A percentile compares a stretch with the other conserved stretches of the same genome.
Conservation (phyloP, 2,888 invertebrate genomes). For the Amphipyra tragopoginis region DNA sequence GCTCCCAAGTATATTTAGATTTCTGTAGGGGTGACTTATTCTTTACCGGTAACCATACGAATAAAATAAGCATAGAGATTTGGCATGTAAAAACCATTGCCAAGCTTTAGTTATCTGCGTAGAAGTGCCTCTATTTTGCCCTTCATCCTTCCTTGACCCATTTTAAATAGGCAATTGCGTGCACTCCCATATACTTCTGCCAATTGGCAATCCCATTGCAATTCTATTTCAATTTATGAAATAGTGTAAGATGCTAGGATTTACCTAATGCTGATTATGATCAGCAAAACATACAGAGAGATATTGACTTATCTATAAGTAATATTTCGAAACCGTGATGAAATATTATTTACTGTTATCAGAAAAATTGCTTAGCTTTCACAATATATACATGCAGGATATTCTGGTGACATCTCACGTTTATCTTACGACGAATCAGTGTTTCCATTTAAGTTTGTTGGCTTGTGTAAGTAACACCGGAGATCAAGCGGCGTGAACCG, state of each 20-base stretch:
- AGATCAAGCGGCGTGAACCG: conserved; percentile 62
- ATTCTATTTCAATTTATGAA: conserved; percentile 2
- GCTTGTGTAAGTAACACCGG: conserved; percentile 68
- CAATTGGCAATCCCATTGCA: conserved; percentile 4
- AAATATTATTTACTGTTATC: conserved; percentile 50
- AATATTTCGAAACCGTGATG: conserved; percentile 24
- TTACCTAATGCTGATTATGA: no score
- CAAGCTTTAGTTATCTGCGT: not conserved
- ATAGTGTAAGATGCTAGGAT: no score
- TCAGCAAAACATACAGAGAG: not conserved
- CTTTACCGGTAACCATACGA: no score
- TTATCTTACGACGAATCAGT: conserved; percentile 71
- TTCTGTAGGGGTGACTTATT: no score
- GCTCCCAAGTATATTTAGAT: no score
- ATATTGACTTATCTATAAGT: conserved; percentile 25
- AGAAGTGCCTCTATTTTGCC: not conserved
- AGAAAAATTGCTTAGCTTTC: conserved; percentile 18
- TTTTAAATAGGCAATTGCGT: conserved; percentile 1
- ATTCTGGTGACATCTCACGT: conserved; percentile 60
- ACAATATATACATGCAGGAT: conserved; percentile 50
- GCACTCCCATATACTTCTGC: not conserved
- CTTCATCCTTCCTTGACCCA: not conserved
- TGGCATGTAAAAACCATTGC: not conserved
- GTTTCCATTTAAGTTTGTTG: conserved; percentile 78
- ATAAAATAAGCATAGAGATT: no score